Base-by-base conservation (phyloP, 2,888 invertebrate species). In the Drosophila fungiperda region DNA sequence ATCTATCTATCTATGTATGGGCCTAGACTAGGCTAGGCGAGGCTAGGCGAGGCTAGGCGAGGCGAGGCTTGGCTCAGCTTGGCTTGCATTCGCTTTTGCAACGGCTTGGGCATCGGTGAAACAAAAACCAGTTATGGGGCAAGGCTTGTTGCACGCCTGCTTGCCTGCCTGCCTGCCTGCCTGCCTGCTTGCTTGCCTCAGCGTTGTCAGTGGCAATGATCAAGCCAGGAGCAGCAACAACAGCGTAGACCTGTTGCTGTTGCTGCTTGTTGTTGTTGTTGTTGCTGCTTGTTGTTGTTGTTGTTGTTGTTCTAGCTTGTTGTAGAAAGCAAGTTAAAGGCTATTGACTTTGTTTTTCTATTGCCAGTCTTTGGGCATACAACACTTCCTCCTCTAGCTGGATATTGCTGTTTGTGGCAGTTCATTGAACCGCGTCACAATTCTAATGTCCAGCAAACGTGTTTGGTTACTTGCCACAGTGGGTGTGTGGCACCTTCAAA, bases 271-370 rank as follows among this genome's bases (percentile, higher is more conserved):
- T 15, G 26, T 29, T 15, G 23, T 45, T 65, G 59, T 36, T 68
- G 36, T 32, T 76, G 42, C 52, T 17, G 53, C 29, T 3, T 26
- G 26, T 29, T 15, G 26, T 29, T 15, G 23, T 45, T 65, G 59
- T 36, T 68, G 36, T 32, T 76, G 62, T 23, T 54, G 50, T 33
- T 73, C 54, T 55, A 50, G 40, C 53, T 74, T 61, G 58, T 78
- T 78, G 74, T 70, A 64, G 73, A 77, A 71, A 71, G 64, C 79
- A 68, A 64, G 73, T 76, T 48, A 77, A 85, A 87, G 85, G 86
- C 85, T 85, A 71, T 85, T 85, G 85, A 85, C 85, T 85, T 81
- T 82, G 78, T 84, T 81, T 81, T 85, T 85, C 85, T 85, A 85
- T 85, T 87, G 85, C 85, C 83, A 69, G 84, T 78, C 78, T 68